These are phyloP conservation scores for Propsilocerus akamusi DNA, from an alignment of 1,140 invertebrate species.

Conservation along the genomic window DNA sequence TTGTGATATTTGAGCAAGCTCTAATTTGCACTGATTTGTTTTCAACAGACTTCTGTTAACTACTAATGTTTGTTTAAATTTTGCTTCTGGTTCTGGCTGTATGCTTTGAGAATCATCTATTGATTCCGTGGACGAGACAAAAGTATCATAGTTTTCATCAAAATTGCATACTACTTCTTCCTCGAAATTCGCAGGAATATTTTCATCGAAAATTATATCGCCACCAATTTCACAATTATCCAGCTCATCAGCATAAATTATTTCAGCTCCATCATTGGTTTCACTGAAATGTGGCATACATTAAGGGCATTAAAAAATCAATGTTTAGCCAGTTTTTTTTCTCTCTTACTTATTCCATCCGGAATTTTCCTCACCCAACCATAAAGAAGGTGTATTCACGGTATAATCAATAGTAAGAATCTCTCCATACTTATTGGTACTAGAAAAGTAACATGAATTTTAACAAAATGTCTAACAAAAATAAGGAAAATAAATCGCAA, in stretches of 20 bases:
- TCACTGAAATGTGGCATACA: not conserved
- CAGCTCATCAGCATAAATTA: conserved; percentile 1
- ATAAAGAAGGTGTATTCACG: conserved; percentile 40
- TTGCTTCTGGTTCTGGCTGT: not conserved
- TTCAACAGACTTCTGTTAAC: conserved; percentile 2
- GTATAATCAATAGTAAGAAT: conserved; percentile 36
- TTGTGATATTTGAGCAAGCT: not conserved
- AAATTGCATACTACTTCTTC: conserved; percentile 4
- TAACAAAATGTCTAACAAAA: conserved; percentile 7
- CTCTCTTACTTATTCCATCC: not conserved
- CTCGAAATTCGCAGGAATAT: conserved; percentile 5
- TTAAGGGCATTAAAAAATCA: not conserved
- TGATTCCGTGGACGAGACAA: not conserved
- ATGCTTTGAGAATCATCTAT: not conserved
- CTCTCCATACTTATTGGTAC: conserved; percentile 11
- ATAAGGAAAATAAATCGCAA: conserved; percentile 5
- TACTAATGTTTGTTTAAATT: conserved; percentile 1
- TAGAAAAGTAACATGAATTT: conserved; percentile 8
- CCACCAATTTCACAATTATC: not conserved
- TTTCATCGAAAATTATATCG: conserved; percentile 6
- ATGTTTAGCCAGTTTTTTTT: not conserved
- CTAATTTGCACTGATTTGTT: not conserved
- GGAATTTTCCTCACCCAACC: conserved; percentile 42
- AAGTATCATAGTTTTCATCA: not conserved
- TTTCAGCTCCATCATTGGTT: conserved; percentile 3